Evolutionary conservation across 2,888 invertebrate species (phyloP), one percentile per base, ranked within the genome.

Genomic region (Mellilla xanthometata): DNA sequence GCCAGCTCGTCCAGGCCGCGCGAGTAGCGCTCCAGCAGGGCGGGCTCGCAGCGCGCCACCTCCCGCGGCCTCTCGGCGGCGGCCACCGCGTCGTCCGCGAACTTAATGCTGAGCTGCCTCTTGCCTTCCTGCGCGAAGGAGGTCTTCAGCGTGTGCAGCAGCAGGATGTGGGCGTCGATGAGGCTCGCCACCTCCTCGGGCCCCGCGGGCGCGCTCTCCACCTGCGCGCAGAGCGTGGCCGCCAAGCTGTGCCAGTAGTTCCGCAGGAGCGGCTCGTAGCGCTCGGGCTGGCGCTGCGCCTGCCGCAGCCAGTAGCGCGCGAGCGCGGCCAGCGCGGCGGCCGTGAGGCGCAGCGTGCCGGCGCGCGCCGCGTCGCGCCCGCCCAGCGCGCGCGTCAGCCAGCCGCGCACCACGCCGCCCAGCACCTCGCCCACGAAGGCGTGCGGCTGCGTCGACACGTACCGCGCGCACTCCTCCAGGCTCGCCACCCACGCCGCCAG

Each of bases 381-480:
- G 3, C 38, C 2, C 0, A 79, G 64, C 1, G 60, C 58, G 0
- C 24, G 58, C 39, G 65, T 56, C 3, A 86, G 65, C 85, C 84
- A 84, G 0, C 57, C 54, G 1, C 85, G 50, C 44, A 73, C 80
- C 9, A 62, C 81, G 39, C 58, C 42, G 2, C 74, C 60, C 15
- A 58, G 62, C 0, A 76, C 42, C 42, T 73, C 80, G 8, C 53
- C 35, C 2, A 58, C 69, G 48, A 56, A 70, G 0, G 65, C 66
- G 1, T 60, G 12, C 7, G 53, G 44, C 12, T 73, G 78, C 12
- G 63, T 58, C 1, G 81, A 74, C 12, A 83, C 34, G 49, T 80
- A 75, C 1, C 77, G 92, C 11, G 96, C 70, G 68, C 96, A 96
- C 70, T 97, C 97, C 11, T 93, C 90, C 58, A 94, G 92, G 1